Evolutionary conservation across 2,113 vertebrate species (phyloP).

Genomic region (Sylvia atricapilla): DNA sequence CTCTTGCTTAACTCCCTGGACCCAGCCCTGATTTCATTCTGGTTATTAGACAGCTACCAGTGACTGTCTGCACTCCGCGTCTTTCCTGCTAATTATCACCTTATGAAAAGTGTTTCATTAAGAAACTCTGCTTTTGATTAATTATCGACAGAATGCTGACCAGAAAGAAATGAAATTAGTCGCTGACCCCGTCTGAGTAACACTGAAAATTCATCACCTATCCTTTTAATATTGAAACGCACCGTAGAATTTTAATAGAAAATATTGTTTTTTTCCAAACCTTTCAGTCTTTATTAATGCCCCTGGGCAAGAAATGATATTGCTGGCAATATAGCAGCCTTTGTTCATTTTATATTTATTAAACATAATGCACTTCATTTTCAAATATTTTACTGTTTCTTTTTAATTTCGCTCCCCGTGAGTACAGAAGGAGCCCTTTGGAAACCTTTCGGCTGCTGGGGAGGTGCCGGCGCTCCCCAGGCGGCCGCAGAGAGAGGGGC

Average conservation of each 20-base stretch:
- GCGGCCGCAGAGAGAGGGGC: constrained; percentile 38
- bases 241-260: constrained; percentile 84
- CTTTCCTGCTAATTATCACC: constrained; percentile 97
- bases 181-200: constrained; percentile 81
- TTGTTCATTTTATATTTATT: constrained; percentile 89
- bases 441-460: constrained; percentile 76
- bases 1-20: constrained; percentile 61
- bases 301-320: constrained; percentile 79
- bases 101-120: constrained; percentile 99
- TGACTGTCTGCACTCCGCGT: constrained; percentile 76
- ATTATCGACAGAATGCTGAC: constrained; percentile 96
- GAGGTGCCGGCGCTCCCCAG: constrained; percentile 6
- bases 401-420: constrained; percentile 84
- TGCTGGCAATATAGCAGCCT: constrained; percentile 81
- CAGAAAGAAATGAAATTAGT: constrained; percentile 87
- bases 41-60: constrained; percentile 83
- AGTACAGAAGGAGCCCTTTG: constrained; percentile 81
- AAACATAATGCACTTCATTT: constrained; percentile 86
- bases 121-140: constrained; percentile 90
- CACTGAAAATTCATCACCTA: constrained; percentile 84
- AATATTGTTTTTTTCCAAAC: constrained; percentile 81
- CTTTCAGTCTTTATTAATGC: constrained; percentile 86
- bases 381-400: constrained; percentile 86
- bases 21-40: constrained; percentile 71
- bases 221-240: constrained; percentile 88